These are phyloP conservation scores for Lagorchestes hirsutus DNA, from an alignment of 2,797 vertebrate species.

Conservation along the genomic window DNA sequence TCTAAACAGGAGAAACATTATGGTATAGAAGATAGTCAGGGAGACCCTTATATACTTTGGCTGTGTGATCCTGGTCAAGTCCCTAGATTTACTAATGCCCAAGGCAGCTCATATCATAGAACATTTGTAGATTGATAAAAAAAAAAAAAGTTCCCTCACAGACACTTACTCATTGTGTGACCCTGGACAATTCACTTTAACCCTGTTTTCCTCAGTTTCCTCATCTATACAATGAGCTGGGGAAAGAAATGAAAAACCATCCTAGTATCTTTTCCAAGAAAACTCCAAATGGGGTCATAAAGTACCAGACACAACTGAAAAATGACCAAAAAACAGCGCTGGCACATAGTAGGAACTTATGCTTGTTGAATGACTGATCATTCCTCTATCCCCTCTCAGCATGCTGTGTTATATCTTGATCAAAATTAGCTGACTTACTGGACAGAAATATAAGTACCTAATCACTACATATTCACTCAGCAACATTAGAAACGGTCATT, in stretches of 20 bases:
- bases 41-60: neutral
- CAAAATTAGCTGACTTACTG: neutral
- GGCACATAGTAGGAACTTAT: too few relatives aligned
- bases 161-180: neutral
- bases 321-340: too few relatives aligned
- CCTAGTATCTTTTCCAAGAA: too few relatives aligned
- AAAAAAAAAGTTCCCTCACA: neutral
- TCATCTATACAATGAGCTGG: too few relatives aligned
- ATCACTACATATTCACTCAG: conserved; percentile 60
- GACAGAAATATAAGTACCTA: conserved; percentile 59
- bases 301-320: too few relatives aligned
- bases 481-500: conserved; percentile 77
- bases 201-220: neutral
- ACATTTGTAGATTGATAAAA: neutral
- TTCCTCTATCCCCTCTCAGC: neutral
- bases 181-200: neutral
- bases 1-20: neutral
- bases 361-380: neutral
- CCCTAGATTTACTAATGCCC: neutral
- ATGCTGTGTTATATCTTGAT: neutral
- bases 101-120: neutral
- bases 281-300: too few relatives aligned
- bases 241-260: too few relatives aligned
- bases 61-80: neutral
- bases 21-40: neutral